Base-by-base conservation (phyloP, 2,797 vertebrate genomes). In the Onychomys torridus region DNA sequence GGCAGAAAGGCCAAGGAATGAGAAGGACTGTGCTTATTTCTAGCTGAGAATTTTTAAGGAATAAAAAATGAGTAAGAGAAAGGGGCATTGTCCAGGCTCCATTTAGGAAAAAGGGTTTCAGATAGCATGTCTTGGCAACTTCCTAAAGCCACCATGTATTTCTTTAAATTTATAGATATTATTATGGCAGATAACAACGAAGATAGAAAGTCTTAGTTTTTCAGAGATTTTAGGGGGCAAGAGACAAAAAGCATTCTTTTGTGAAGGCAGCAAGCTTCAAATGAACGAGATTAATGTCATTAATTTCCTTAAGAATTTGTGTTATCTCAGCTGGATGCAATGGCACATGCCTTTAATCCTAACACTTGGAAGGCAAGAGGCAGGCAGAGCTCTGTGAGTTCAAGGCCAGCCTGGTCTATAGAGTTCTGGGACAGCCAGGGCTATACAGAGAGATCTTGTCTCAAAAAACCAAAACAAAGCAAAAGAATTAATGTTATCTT, bases 91-190 rank as follows among this genome's bases (percentile, higher is more conserved):
- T 69, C 67, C 63, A 75, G 67, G 82, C 21, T 61, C 49, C 65
- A 71, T 34, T 59, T 94, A 59, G 71, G 34, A 55, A 69, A 93
- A 90, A 40, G n/a, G 55, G 17, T 49, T 82, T 67, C 27, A 32
- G 69, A 71, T 78, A 40, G 78, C 46, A 65, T 95, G 55, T 69
- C 23, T 92, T 89, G 77, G 43, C 49, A 85, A 85, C 37, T 95
- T 84, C 40, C 10, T 63, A 84, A 81, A 85, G 27, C 40, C 57
- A 25, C 34, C 34, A 11, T 4, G 46, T 34, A 34, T 82, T 90
- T 81, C 57, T 71, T 82, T 89, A 84, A 65, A 37, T n/a, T 65
- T 89, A 32, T 75, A 65, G 43, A 75, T 89, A 55, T 87, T 55
- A 46, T 87, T 78, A 73, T 17, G 3, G 37, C 34, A 29, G 16